Base-by-base conservation (phyloP, 2,797 vertebrate species). In the Eidolon dupreanum region DNA sequence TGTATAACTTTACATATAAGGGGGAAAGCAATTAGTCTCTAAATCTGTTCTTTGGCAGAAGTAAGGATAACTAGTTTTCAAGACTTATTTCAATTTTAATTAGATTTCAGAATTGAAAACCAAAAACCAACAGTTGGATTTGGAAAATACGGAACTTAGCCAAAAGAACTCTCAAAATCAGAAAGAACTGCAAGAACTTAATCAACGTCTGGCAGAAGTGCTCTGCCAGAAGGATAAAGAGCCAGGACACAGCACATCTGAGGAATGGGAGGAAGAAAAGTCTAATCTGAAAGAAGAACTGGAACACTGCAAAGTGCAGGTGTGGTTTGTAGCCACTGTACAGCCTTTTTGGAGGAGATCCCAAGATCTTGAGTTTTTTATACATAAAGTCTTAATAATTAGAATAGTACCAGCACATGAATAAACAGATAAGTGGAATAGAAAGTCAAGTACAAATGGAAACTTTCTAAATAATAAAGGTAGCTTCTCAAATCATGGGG, bases 21-120 rank as follows among this genome's bases (percentile, higher is more conserved):
- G 17, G 15, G 20, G 82, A 77, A 74, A 93, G 83, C 36, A 95
- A 81, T 65, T 91, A 65, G 51, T 61, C 57, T 94, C 79, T 92
- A 84, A 88, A 70, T 88, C 41, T 95, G 6, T 90, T 73, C 85
- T 91, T 83, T 81, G 94, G 88, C 73, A 73, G 88, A 75, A 95
- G 78, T 91, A 51, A 36, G 88, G 10, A 49, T 81, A 94, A 63
- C 24, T 74, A 13, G 0, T 65, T 77, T 92, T 88, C 75, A 79
- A 95, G 71, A 16, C 59, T 79, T 90, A 53, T 31, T 86, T 96
- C 51, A 88, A 70, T 97, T 96, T 93, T 65, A 0, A 16, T 90
- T 98, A 99, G 99, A 98, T 99, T 61, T 98, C 98, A 1, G 99
- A 99, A 96, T 98, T 99, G 97, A 99, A 98, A 96, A 96, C 96